Evolutionary conservation across 1,140 invertebrate species (phyloP), one percentile per base, ranked within the genome.

Genomic region (Drosophila truncata): DNA sequence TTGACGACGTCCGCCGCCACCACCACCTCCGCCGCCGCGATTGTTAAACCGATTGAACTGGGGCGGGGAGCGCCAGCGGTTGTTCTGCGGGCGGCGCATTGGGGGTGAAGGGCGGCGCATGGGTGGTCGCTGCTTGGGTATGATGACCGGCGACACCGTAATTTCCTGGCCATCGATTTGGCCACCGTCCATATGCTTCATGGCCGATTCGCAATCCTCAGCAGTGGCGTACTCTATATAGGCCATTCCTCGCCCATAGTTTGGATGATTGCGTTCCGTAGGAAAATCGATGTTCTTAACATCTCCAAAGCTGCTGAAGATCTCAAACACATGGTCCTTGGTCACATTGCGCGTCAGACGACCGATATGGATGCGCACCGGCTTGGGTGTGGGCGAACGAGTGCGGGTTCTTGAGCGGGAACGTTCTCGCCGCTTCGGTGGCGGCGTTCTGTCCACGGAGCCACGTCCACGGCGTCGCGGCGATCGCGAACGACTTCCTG

Each of bases 151-250:
- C 42, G 97, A 97, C 37, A 97, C 98, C 25, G 97, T 98, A 47
- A 99, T 97, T 94, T 99, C 98, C 93, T 99, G 98, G 18, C 98
- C 98, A 94, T 97, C 96, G 78, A 97, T 96, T 93, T 97, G 96
- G 35, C 96, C 99, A 93, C 99, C 99, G 94, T 99, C 98, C 99
- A 99, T 99, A 85, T 99, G 98, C 93, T 99, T 99, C 95, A 99
- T 98, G 0, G 99, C 99, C 94, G 98, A 98, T 93, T 99, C 98
- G 35, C 98, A 98, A 93, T 99, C 98, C 85, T 99, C 98, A 2
- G 97, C 94, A 65, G 96, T 98, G 77, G 96, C 96, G 93, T 97
- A 99, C 87, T 99, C 98, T 9, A 99, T 96, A 93, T 99, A 99
- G 9, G 97, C 98, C 94, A 98, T 98, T 16, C 98, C 98, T 29